Evolutionary conservation across 2,888 invertebrate genomes (phyloP).

Genomic region (Apoderus coryli): DNA sequence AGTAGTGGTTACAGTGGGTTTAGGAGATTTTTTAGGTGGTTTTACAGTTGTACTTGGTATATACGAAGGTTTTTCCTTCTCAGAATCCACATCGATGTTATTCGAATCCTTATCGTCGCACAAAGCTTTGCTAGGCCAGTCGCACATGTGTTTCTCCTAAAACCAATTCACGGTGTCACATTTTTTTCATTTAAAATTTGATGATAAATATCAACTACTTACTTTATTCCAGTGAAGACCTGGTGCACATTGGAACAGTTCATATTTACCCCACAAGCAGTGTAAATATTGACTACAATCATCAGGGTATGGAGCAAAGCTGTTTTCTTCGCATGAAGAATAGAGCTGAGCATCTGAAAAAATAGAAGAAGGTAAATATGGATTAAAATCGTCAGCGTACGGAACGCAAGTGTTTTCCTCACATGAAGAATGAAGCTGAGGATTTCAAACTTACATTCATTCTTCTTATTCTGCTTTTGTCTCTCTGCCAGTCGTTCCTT

Average conservation of each 20-base stretch:
- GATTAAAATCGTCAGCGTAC: too few relatives aligned
- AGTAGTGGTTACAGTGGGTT: slow-evolving; percentile 15
- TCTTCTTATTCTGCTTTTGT: too few relatives aligned
- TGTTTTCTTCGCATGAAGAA: slow-evolving; percentile 45
- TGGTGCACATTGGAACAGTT: slow-evolving; percentile 53
- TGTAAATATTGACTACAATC: slow-evolving; percentile 63
- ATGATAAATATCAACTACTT: too few relatives aligned
- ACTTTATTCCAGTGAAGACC: slow-evolving; percentile 63
- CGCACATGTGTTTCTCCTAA: slow-evolving; percentile 48
- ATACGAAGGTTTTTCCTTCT: slow-evolving; percentile 7
- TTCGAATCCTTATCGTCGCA: slow-evolving; percentile 33
- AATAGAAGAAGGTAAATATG: slow-evolving; percentile 2
- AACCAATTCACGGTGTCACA: slow-evolving; percentile 12
- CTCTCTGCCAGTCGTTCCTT: too few relatives aligned
- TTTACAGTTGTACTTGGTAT: slow-evolving; percentile 13
- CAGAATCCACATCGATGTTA: slow-evolving; percentile 11
- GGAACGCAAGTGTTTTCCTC: too few relatives aligned
- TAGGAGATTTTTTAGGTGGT: slow-evolving; percentile 16
- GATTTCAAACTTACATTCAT: too few relatives aligned
- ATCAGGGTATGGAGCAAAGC: slow-evolving; percentile 46
- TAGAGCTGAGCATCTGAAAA: slow-evolving; percentile 28
- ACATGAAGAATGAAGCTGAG: too few relatives aligned
- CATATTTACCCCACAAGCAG: slow-evolving; percentile 65
- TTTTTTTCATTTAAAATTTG: background rate
- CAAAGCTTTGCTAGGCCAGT: slow-evolving; percentile 54